Evolutionary conservation across 1,140 invertebrate species (phyloP).

Genomic region (Drosophila bocki): DNA sequence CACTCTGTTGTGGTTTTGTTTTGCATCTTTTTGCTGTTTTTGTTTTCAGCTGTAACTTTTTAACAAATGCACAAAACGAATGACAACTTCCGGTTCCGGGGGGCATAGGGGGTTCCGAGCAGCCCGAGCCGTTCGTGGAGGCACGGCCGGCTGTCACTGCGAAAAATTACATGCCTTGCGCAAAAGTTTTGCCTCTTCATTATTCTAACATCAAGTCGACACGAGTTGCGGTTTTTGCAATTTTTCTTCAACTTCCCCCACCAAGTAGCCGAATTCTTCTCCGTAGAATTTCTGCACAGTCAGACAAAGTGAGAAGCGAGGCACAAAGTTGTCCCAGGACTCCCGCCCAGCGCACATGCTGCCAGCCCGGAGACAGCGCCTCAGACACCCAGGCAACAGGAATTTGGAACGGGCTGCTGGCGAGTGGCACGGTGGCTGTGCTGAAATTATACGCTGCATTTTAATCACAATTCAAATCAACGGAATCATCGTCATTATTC

Average conservation of each 20-base stretch:
- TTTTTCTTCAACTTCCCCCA: conserved; percentile 70
- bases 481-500: conserved; percentile 80
- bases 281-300: conserved; percentile 59
- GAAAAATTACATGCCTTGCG: conserved; percentile 84
- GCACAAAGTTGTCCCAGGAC: conserved; percentile 58
- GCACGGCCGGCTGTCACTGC: conserved; percentile 75
- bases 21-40: conserved; percentile 51
- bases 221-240: conserved; percentile 82
- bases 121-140: neutral
- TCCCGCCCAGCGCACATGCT: conserved; percentile 60
- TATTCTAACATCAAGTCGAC: conserved; percentile 84
- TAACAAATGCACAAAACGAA: conserved; percentile 83
- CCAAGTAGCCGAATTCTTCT: conserved; percentile 26
- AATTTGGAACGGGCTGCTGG: conserved; percentile 2
- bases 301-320: conserved; percentile 73
- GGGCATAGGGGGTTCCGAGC: neutral
- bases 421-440: conserved; percentile 3
- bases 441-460: conserved; percentile 82
- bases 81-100: conserved; percentile 80
- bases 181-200: conserved; percentile 84
- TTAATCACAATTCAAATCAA: conserved; percentile 85
- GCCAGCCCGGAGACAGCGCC: conserved; percentile 39
- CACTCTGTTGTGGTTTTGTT: conserved; percentile 39
- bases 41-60: conserved; percentile 70
- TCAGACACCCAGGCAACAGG: conserved; percentile 23